Percentiles rank a stretch among this genome's conserved stretches.
Conservation (phyloP, 2,797 vertebrate genomes). For the Pogonophryne albipinna region DNA sequence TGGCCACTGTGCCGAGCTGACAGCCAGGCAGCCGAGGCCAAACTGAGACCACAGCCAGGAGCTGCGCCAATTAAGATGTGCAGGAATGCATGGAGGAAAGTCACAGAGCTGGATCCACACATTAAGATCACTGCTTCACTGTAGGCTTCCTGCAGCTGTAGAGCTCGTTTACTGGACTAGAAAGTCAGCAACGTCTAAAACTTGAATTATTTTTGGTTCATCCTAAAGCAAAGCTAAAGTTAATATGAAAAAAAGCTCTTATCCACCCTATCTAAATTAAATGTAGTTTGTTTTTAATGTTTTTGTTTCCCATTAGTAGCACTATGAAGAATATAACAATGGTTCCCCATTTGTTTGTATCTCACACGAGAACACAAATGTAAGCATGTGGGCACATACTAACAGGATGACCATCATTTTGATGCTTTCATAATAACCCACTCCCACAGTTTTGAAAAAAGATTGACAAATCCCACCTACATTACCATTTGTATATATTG, state of each 20-base stretch:
- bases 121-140: slow-evolving; percentile 52
- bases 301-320: background rate
- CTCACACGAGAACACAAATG: background rate
- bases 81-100: slow-evolving; percentile 72
- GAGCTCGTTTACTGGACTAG: slow-evolving; percentile 1
- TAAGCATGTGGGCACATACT: no score
- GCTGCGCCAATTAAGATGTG: slow-evolving; percentile 77
- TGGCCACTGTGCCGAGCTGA: slow-evolving; percentile 73
- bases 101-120: slow-evolving; percentile 47
- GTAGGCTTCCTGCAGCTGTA: slow-evolving; percentile 18
- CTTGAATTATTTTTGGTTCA: background rate
- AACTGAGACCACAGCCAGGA: slow-evolving; percentile 63
- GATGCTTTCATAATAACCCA: background rate
- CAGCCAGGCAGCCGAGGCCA: slow-evolving; percentile 65
- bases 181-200: slow-evolving; percentile 2
- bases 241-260: background rate
- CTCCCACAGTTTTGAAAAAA: background rate
- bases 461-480: background rate
- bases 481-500: background rate
- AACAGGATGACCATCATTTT: background rate
- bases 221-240: slow-evolving; percentile 3
- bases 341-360: background rate
- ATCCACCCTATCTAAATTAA: background rate
- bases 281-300: background rate
- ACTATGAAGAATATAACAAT: background rate